phyloP scores from a whole-genome alignment of 2,797 vertebrate genomes.

The Garrulus glandarius region DNA sequence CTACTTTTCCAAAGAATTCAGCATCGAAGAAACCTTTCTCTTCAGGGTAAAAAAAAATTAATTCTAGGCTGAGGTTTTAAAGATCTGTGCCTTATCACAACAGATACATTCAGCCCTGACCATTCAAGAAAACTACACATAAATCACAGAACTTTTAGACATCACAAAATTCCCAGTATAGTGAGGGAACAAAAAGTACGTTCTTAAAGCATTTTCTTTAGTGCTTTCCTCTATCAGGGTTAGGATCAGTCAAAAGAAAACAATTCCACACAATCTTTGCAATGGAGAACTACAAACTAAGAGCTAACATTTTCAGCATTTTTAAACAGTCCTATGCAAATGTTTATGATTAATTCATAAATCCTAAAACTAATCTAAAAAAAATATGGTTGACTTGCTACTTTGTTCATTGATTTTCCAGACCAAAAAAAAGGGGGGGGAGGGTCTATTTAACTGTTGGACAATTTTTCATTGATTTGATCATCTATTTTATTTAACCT shows the following conservation, averaged over 20 bases:
- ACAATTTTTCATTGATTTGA: neutral
- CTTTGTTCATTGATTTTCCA: neutral
- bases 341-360: neutral
- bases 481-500: constrained; percentile 13
- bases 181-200: fast-evolving
- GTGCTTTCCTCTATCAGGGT: neutral
- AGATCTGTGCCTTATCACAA: neutral
- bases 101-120: neutral
- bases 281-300: neutral
- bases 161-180: neutral
- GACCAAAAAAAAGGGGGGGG: neutral
- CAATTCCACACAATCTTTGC: neutral
- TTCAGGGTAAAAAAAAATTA: neutral
- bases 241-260: neutral
- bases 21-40: fast-evolving
- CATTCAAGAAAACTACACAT: neutral
- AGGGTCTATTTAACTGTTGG: neutral
- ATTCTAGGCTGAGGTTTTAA: neutral
- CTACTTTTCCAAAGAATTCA: neutral
- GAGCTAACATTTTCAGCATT: neutral
- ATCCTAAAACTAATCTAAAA: neutral
- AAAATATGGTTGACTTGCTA: neutral
- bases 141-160: neutral
- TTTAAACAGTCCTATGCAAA: neutral
- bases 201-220: neutral